These are phyloP conservation scores for Xyliphius kryptos DNA, from an alignment of 2,113 vertebrate genomes.

Conservation along the genomic window DNA sequence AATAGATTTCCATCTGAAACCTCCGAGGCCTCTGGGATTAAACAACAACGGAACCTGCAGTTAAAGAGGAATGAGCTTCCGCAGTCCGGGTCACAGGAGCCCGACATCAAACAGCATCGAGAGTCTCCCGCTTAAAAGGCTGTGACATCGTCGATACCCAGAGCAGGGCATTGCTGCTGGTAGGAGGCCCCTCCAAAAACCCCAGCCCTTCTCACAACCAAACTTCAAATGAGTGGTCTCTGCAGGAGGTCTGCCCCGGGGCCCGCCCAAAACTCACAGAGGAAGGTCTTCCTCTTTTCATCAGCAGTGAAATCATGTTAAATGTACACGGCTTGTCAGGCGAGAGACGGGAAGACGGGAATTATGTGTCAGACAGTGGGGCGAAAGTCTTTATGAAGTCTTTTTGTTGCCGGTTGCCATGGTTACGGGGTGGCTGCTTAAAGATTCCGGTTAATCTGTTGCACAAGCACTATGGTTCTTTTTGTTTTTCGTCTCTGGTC, in stretches of 20 bases:
- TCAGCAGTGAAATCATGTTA: constrained; percentile 12
- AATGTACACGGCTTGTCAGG: constrained; percentile 26
- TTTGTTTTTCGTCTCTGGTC: too few species aligned
- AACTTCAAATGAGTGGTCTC: constrained; percentile 25
- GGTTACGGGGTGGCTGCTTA: background rate
- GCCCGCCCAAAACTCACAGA: constrained; percentile 14
- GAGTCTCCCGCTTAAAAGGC: background rate
- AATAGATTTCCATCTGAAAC: too few species aligned
- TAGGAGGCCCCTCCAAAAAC: constrained; percentile 2
- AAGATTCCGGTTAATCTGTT: background rate
- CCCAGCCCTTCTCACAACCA: constrained; percentile 1
- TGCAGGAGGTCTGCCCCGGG: constrained; percentile 24
- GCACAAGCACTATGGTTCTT: too few species aligned
- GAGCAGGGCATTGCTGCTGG: constrained; percentile 4
- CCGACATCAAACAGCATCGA: constrained; percentile 36
- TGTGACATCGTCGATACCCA: background rate
- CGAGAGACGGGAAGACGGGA: constrained; percentile 9
- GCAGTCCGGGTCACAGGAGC: constrained; percentile 6
- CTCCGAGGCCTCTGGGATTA: too few species aligned
- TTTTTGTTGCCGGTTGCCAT: constrained; percentile 5
- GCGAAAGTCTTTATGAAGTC: background rate
- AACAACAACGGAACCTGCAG: background rate
- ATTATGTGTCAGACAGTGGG: constrained; percentile 15
- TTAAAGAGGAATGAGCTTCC: background rate
- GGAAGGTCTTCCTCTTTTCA: constrained; percentile 22